Base-by-base conservation (phyloP, 2,888 invertebrate genomes). In the Leptarthrus brevirostris region DNA sequence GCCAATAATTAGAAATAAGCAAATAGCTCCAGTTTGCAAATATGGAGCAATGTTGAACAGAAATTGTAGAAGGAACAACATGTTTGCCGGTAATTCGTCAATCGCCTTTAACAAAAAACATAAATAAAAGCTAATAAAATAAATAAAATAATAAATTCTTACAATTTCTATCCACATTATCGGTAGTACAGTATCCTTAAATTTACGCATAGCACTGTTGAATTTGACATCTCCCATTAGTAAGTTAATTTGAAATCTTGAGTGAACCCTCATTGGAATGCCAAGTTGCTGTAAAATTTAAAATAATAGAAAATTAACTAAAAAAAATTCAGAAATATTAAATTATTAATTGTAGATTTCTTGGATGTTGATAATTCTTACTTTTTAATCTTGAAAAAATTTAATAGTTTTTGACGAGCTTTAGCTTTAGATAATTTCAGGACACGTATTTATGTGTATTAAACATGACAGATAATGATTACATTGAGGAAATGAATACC, bases 111-210 rank as follows among this genome's bases (percentile, higher is more conserved):
- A 77, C 74, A 8, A 72, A 53, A 54, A 72, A 75, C 69, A n/a
- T 58, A 58, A 14, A 16, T 12, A 14, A 14, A 14, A 34, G 10
- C 44, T 74, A 34, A 16, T 3, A n/a, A 3, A 8, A 18, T 16
- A 10, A 58, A 26, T 58, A 16, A n/a, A 66, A 30, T 24, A 53
- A 24, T 24, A 24, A 16, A 1, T 71, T 83, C 88, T 88, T 82
- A 91, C 90, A 83, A 93, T 81, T 79, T 93, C 90, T 0, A 90
- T 81, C 93, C 93, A 93, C 71, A 92, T 86, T 12, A 94, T 81
- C 0, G 94, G 94, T 54, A 94, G 61, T 0, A 89, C 87, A 74
- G 90, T 86, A 74, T 89, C 86, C 76, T 91, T 90, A 77, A 93
- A 88, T 0, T 87, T 88, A 18, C 81, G 83, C 30, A 90, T 89